Base-by-base conservation (phyloP, 64 coral and sea anemone genomes). In the Actinia equina region DNA sequence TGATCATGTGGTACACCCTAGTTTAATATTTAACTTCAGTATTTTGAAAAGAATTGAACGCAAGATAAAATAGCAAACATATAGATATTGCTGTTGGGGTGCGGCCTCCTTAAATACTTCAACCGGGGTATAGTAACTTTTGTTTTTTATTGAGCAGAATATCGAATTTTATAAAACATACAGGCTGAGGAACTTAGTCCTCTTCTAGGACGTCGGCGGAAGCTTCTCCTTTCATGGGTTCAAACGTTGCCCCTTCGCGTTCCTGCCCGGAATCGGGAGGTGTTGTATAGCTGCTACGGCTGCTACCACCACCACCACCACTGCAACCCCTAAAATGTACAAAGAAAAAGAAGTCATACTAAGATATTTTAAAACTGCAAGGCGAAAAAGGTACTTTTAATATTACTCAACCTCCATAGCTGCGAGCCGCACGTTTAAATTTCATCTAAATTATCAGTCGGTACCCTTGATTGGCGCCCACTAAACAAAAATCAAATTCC, bases 221-320 rank as follows among this genome's bases (percentile, higher is more conserved):
- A n/a, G 78, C 43, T 15, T 81, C 78, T 81, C 44, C 78, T 81
- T 81, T 44, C 78, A 81, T 81, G 17, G 78, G 78, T 20, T 81
- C 78, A 20, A 81, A 44, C 6, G n/a, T 26, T 52, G 85, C 69
- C 23, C 89, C 61, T 10, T 91, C 84, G 3, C 79, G 77, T 65
- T 87, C 79, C 59, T 89, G 77, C 15, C 93, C 88, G 18, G 90
- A 83, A 27, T 92, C 90, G 17, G 93, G 93, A 20, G 93, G 93
- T 18, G 93, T 94, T 42, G 89, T 89, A 60, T 84, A 94, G 23
- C 93, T 89, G 7, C 78, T 94, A 19, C 93, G 88, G 44, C 88
- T 62, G 14, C 77, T 79, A 49, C 30, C 30, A 37, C 30, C 30
- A 6, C 83, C 44, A n/a, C 88, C 69, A 16, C 69, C 69, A 74